phyloP scores from a whole-genome alignment of 2,797 vertebrate species.

The Bradypodion ventrale region DNA sequence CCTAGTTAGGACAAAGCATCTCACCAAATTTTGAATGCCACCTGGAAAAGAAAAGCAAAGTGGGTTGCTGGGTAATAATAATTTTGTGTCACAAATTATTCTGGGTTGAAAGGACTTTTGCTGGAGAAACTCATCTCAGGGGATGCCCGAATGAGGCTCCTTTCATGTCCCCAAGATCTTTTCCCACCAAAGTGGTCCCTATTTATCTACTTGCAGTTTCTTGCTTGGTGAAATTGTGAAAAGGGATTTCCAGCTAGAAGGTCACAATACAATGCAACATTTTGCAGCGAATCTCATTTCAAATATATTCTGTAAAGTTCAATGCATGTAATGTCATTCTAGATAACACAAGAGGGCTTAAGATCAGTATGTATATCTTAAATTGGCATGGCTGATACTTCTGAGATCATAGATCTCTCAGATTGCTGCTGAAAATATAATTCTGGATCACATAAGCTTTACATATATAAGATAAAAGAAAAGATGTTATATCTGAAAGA shows the following conservation, averaged over 20 bases:
- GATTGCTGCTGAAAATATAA: neutral
- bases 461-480: slow-evolving; percentile 36
- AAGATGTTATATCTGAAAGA: neutral
- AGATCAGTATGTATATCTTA: neutral
- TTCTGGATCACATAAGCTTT: neutral
- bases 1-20: neutral
- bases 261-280: neutral
- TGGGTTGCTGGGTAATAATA: too few relatives aligned
- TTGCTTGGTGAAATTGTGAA: neutral
- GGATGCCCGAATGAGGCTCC: too few relatives aligned
- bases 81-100: too few relatives aligned
- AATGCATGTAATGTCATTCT: neutral
- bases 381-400: slow-evolving; percentile 4
- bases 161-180: too few relatives aligned
- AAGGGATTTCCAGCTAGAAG: neutral
- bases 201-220: too few relatives aligned
- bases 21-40: neutral
- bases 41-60: too few relatives aligned
- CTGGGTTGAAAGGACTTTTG: too few relatives aligned
- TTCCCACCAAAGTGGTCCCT: too few relatives aligned
- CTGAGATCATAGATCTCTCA: slow-evolving; percentile 13
- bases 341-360: neutral
- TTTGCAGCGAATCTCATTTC: neutral
- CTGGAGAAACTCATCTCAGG: too few relatives aligned
- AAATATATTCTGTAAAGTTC: neutral